A percentile compares a stretch with the other conserved stretches of the same genome.
Conservation (phyloP, 2,797 vertebrate species). For the Sylvilagus floridanus region DNA sequence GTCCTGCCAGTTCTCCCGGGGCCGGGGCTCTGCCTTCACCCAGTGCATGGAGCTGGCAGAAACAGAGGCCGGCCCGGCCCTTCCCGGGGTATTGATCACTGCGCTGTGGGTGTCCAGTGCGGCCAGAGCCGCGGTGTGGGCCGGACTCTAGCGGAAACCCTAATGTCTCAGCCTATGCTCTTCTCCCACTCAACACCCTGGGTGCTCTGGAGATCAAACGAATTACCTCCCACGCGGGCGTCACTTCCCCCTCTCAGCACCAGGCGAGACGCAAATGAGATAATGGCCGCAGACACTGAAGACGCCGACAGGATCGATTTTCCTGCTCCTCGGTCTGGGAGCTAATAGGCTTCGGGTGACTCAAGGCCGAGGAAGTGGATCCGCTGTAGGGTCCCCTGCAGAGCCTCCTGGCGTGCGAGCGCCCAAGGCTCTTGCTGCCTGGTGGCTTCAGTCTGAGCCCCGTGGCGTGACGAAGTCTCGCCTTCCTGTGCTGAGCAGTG, state of each 20-base stretch:
- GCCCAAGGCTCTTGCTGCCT: neutral
- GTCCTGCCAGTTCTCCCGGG: too few species aligned
- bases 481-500: neutral
- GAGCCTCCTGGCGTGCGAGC: neutral
- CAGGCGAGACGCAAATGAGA: neutral
- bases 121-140: neutral
- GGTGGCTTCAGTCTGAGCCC: neutral
- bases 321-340: neutral
- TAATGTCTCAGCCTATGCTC: neutral
- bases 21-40: neutral
- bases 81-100: neutral
- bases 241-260: conserved; percentile 29
- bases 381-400: neutral
- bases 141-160: neutral
- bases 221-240: neutral
- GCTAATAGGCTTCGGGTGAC: conserved; percentile 24
- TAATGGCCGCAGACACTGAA: neutral
- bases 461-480: rapidly evolving
- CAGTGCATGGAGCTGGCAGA: too few species aligned
- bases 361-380: neutral
- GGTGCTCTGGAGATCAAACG: neutral
- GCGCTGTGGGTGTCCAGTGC: rapidly evolving
- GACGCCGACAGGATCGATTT: conserved; percentile 53
- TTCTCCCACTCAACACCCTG: neutral
- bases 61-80: neutral